These are phyloP conservation scores for Orchestes rusci DNA, from an alignment of 2,888 invertebrate species.

Conservation along the genomic window DNA sequence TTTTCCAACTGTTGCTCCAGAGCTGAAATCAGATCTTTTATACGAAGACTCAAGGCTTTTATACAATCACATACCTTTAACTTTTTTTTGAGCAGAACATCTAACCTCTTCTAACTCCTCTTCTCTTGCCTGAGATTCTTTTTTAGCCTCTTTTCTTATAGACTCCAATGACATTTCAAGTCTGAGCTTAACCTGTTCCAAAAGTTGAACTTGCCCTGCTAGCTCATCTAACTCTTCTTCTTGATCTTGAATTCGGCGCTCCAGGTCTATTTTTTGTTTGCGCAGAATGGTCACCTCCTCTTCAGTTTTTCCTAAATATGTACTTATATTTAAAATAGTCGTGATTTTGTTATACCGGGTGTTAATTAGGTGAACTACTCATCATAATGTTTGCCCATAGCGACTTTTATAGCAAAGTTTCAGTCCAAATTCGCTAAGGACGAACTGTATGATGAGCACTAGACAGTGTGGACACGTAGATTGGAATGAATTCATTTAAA, in stretches of 20 bases:
- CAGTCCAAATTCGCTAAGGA: too few relatives aligned
- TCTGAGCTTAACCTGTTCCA: conserved; percentile 88
- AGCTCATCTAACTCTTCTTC: conserved; percentile 95
- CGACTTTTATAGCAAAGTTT: too few relatives aligned
- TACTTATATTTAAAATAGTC: neutral
- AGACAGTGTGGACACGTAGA: too few relatives aligned
- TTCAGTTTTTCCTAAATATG: conserved; percentile 56
- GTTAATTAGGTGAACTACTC: too few relatives aligned
- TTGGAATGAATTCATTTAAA: too few relatives aligned
- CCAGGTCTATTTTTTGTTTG: conserved; percentile 79
- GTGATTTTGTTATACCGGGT: too few relatives aligned
- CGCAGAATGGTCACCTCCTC: conserved; percentile 79
- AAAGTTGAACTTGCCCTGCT: conserved; percentile 68
- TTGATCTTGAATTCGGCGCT: conserved; percentile 75
- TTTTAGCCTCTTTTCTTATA: conserved; percentile 80
- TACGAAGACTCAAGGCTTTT: neutral
- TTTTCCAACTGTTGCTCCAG: conserved; percentile 87
- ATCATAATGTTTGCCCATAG: too few relatives aligned
- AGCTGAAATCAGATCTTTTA: conserved; percentile 45
- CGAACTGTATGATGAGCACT: too few relatives aligned
- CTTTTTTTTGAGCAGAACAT: conserved; percentile 84
- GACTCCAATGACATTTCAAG: conserved; percentile 92
- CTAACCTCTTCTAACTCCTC: conserved; percentile 91
- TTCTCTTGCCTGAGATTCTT: conserved; percentile 85
- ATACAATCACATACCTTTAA: conserved; percentile 56